These are phyloP conservation scores for Microtus ochrogaster DNA, from an alignment of 2,113 vertebrate species.

Conservation along the genomic window DNA sequence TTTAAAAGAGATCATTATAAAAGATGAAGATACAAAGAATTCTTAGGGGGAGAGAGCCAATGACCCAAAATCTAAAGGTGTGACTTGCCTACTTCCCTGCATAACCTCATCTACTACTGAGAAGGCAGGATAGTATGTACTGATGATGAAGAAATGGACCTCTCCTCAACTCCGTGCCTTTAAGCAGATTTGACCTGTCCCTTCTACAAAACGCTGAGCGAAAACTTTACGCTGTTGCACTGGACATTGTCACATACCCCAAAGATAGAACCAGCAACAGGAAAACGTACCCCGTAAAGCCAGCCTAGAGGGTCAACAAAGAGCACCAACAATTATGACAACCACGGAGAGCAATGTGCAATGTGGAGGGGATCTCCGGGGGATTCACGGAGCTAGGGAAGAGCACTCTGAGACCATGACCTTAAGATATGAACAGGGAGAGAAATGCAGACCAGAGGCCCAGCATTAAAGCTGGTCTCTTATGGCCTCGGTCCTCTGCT, in stretches of 20 bases:
- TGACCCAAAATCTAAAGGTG: not conserved
- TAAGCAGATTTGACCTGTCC: not conserved
- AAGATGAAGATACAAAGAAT: not conserved
- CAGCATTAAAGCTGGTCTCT: not conserved
- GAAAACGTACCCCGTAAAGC: not conserved
- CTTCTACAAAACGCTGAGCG: not conserved
- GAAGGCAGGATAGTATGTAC: too few species aligned
- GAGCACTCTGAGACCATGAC: not conserved
- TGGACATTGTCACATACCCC: not conserved
- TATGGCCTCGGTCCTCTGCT: not conserved
- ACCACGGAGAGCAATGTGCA: not conserved
- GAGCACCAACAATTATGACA: not conserved
- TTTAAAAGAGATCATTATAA: not conserved
- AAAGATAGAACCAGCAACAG: not conserved
- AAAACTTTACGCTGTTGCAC: not conserved
- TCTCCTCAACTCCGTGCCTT: too few species aligned
- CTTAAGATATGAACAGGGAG: not conserved
- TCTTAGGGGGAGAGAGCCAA: not conserved
- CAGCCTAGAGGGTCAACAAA: not conserved
- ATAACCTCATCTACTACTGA: not conserved
- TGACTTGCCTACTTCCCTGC: not conserved
- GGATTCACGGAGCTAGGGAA: not conserved
- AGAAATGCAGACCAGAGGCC: not conserved
- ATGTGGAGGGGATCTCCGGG: not conserved
- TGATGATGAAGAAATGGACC: not conserved